These are phyloP conservation scores for Hoplias malabaricus DNA, from an alignment of 2,113 vertebrate species.

Conservation along the genomic window DNA sequence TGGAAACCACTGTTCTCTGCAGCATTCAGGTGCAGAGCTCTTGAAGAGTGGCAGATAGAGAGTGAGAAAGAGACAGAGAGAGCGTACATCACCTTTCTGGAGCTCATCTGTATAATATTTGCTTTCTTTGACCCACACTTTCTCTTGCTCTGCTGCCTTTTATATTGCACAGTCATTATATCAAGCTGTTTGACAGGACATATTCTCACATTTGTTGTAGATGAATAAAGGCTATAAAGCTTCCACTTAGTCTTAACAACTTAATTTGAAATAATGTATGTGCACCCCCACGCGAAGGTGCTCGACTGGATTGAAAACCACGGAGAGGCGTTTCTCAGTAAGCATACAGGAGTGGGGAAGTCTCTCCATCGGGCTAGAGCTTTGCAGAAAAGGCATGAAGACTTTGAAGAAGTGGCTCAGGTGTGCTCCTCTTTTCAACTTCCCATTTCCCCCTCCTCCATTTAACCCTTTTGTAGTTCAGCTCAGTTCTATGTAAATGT, in stretches of 20 bases:
- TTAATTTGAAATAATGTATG: neutral
- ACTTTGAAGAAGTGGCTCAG: constrained; percentile 99
- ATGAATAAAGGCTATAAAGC: constrained; percentile 6
- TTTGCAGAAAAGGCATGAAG: constrained; percentile 95
- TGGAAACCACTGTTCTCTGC: constrained; percentile 47
- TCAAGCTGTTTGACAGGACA: constrained; percentile 31
- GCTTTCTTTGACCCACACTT: neutral
- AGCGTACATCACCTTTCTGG: constrained; percentile 23
- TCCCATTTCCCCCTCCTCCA: neutral
- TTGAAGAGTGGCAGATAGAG: constrained; percentile 13
- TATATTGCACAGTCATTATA: constrained; percentile 8
- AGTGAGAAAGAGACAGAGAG: neutral
- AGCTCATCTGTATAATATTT: constrained; percentile 1
- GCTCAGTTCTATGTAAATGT: neutral
- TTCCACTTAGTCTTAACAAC: neutral
- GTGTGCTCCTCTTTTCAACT: constrained; percentile 63
- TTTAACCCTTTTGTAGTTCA: neutral
- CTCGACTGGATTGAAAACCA: constrained; percentile 99
- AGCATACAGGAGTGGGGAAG: constrained; percentile 97
- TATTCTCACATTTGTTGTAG: constrained; percentile 7
- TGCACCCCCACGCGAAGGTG: constrained; percentile 74
- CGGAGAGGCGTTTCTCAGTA: constrained; percentile 97
- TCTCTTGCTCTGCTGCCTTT: neutral
- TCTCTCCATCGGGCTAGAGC: constrained; percentile 96
- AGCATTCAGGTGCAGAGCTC: constrained; percentile 43